phyloP scores from a whole-genome alignment of 2,888 invertebrate genomes.

The Napeogenes inachia region DNA sequence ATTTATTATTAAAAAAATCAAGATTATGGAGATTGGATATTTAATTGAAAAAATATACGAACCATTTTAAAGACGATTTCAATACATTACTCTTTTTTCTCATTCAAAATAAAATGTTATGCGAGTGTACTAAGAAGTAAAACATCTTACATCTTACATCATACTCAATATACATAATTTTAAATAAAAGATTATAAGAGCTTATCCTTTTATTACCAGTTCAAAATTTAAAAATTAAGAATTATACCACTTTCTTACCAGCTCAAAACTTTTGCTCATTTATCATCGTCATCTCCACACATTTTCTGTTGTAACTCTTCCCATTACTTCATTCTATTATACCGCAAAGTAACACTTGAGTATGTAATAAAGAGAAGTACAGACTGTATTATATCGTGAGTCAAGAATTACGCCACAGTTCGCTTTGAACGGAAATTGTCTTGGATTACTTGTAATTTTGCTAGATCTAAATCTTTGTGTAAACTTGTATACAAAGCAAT shows the following conservation, averaged over 20 bases:
- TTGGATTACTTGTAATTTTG: constrained; percentile 11
- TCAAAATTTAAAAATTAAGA: neutral
- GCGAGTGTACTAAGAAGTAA: too few species aligned
- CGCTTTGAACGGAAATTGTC: constrained; percentile 20
- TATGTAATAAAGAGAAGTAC: constrained; percentile 47
- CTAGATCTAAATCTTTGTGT: constrained; percentile 6
- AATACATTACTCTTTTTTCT: too few species aligned
- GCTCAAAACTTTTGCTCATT: constrained; percentile 1
- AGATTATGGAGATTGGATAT: too few species aligned
- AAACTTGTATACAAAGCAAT: neutral
- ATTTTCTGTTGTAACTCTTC: constrained; percentile 27
- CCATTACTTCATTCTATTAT: constrained; percentile 43
- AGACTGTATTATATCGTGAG: constrained; percentile 36
- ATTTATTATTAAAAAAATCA: too few species aligned
- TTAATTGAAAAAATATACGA: too few species aligned
- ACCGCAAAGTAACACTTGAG: constrained; percentile 40
- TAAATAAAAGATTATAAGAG: too few species aligned
- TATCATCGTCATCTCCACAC: constrained; percentile 20
- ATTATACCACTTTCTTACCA: constrained; percentile 6
- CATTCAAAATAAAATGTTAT: too few species aligned
- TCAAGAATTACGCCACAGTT: constrained; percentile 14
- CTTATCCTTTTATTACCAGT: too few species aligned
- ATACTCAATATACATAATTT: too few species aligned
- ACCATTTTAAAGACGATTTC: too few species aligned
- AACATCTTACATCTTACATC: too few species aligned